Evolutionary conservation across 2,797 vertebrate genomes (phyloP), one percentile per base, ranked within the genome.

Genomic region (Neoniphon sammara): DNA sequence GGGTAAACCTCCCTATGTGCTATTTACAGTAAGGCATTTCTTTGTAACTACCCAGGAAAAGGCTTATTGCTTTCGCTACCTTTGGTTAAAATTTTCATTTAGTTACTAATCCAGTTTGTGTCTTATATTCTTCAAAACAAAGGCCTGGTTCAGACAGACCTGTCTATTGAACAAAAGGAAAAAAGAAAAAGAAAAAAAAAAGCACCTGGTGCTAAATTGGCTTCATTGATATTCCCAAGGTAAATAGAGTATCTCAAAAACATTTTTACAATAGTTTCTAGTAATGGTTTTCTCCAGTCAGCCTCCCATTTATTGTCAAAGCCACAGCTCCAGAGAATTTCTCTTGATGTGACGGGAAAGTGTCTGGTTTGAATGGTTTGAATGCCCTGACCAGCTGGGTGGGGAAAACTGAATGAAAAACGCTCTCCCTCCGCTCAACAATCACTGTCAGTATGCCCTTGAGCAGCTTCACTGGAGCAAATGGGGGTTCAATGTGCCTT

Each of bases 221-320:
- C 56, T 73, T 59, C 73, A 90, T 86, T 87, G 83, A 86, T 90
- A 86, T 85, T 75, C 72, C 52, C 64, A 66, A 76, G 69, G 81
- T 78, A 83, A 85, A 78, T 30, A 66, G 61, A 62, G 46, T 53
- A 69, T 82, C 82, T 85, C 82, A 85, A 80, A 85, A 86, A 83
- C 83, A 76, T 80, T 86, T 46, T 85, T 85, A 81, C 83, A 83
- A 56, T 59, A 76, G 30, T 50, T 70, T 46, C 20, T 66, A 46
- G 44, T 46, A 46, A 46, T 42, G 34, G 34, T 75, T 80, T 81
- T 67, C 62, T 69, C 42, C 55, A 66, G 53, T 70, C 25, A 0
- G 21, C 70, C 70, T 34, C 71, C 39, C 42, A 66, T 79, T 77
- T 73, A 64, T 79, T 76, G 46, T 74, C 55, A 23, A 39, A 58